phyloP scores from a whole-genome alignment of 2,797 vertebrate species.

The Anomalospiza imberbis region DNA sequence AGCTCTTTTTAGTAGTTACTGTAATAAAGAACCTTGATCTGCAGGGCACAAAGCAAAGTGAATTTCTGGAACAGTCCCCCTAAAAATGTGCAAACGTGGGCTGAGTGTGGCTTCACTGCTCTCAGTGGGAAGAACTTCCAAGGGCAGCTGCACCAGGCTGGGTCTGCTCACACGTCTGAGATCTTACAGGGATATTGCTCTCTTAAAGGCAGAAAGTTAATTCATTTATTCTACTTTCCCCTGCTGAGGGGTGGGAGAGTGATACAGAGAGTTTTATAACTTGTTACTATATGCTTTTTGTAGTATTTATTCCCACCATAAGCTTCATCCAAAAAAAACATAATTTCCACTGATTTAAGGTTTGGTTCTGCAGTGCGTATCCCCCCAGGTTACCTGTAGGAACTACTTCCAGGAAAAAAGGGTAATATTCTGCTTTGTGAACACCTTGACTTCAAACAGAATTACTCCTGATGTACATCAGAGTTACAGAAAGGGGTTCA shows the following conservation, averaged over 20 bases:
- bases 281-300: background rate
- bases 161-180: background rate
- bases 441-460: background rate
- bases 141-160: background rate
- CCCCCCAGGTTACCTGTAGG: background rate
- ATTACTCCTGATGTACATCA: background rate
- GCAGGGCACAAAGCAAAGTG: background rate
- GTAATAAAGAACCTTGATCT: slow-evolving; percentile 47
- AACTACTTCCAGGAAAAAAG: background rate
- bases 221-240: background rate
- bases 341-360: background rate
- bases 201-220: background rate
- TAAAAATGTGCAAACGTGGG: background rate
- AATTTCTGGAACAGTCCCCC: background rate
- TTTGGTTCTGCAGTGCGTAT: background rate
- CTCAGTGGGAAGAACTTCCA: background rate
- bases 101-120: background rate
- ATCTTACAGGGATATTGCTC: background rate
- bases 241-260: background rate
- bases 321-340: background rate
- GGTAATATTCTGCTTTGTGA: background rate
- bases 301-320: background rate
- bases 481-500: background rate
- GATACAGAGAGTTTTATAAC: background rate
- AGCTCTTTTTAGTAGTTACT: slow-evolving; percentile 22